Conservation (phyloP, 2,888 invertebrate species). For the Cheilosia variabilis region DNA sequence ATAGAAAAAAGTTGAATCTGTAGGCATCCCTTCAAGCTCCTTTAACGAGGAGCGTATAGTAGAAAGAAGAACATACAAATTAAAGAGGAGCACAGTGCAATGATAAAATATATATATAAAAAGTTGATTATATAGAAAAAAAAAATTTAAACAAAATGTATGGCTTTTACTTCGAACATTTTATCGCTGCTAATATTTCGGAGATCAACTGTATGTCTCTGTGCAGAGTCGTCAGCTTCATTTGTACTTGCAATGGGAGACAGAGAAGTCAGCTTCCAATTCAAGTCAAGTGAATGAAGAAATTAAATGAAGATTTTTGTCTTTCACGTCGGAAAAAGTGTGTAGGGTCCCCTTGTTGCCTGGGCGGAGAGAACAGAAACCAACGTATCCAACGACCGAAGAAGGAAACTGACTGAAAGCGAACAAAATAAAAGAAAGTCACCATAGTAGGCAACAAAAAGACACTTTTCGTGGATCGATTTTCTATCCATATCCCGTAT, state of each 20-base stretch:
- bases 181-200: not conserved
- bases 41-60: not conserved
- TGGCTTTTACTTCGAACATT: conserved; percentile 12
- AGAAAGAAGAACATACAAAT: conserved; percentile 33
- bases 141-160: conserved; percentile 32
- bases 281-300: not conserved
- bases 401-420: conserved; percentile 25
- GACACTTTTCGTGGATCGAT: conserved; percentile 35
- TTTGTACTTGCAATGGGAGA: not conserved
- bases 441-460: conserved; percentile 16
- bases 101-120: conserved; percentile 16
- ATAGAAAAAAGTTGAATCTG: conserved; percentile 20
- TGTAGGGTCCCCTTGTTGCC: not conserved
- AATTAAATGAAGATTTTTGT: conserved; percentile 43
- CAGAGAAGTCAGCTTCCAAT: conserved; percentile 11
- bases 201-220: not conserved
- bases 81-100: not conserved
- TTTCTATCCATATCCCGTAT: conserved; percentile 30
- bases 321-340: not conserved
- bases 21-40: conserved; percentile 4
- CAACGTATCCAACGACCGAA: not conserved
- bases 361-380: not conserved
- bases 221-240: not conserved
- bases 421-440: not conserved
- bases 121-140: not conserved